phyloP scores from a whole-genome alignment of 2,797 vertebrate species.

The Mergus octosetaceus region DNA sequence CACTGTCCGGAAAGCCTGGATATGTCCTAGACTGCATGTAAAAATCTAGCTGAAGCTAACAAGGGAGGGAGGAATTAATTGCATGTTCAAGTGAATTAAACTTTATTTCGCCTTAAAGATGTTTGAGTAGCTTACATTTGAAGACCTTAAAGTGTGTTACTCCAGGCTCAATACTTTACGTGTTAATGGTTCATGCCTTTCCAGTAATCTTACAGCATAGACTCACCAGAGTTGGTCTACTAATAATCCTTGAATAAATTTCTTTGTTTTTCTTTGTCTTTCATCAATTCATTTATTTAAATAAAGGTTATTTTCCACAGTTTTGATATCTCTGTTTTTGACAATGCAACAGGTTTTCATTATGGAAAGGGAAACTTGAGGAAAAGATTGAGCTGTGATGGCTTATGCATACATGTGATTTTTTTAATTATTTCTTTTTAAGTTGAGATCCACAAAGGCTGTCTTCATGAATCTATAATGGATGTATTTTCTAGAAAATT shows the following conservation, averaged over 20 bases:
- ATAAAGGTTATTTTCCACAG: not conserved
- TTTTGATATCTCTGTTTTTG: not conserved
- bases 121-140: not conserved
- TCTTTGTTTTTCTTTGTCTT: not conserved
- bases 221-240: not conserved
- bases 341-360: not conserved
- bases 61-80: not conserved
- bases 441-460: not conserved
- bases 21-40: not conserved
- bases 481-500: not conserved
- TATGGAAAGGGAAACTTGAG: not conserved
- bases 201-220: not conserved
- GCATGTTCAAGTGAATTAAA: not conserved
- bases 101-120: not conserved
- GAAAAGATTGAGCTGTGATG: not conserved
- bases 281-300: not conserved
- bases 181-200: not conserved
- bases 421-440: not conserved
- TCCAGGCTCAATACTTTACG: not conserved
- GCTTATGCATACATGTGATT: not conserved
- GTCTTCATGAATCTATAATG: not conserved
- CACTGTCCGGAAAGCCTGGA: not conserved
- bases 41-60: not conserved
- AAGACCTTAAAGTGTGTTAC: not conserved
- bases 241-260: not conserved